A percentile compares a stretch with the other conserved stretches of the same genome.
Conservation (phyloP, 2,797 vertebrate species). For the Novumbra hubbsi region DNA sequence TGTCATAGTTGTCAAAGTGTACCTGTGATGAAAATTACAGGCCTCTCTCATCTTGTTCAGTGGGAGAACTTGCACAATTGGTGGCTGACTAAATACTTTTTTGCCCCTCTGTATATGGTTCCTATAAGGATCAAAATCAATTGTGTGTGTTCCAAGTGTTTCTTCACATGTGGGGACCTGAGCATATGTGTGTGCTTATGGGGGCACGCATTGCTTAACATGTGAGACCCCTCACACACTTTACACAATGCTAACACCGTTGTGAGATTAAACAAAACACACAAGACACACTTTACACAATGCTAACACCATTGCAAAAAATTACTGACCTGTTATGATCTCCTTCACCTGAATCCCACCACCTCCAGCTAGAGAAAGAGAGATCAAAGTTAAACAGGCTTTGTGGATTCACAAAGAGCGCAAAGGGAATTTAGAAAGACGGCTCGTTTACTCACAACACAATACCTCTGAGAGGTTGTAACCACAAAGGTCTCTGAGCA, state of each 20-base stretch:
- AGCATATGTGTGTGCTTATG: not conserved
- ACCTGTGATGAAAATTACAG: too few relatives aligned
- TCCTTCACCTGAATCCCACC: constrained; percentile 46
- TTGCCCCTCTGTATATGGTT: too few relatives aligned
- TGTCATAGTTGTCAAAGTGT: too few relatives aligned
- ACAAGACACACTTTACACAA: too few relatives aligned
- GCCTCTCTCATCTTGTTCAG: too few relatives aligned
- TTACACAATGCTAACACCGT: too few relatives aligned
- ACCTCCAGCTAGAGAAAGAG: constrained; percentile 32
- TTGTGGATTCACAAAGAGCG: not conserved
- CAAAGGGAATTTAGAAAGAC: not conserved
- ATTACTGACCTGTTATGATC: constrained; percentile 45
- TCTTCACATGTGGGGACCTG: too few relatives aligned
- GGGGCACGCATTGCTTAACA: not conserved
- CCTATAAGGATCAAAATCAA: too few relatives aligned
- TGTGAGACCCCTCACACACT: not conserved
- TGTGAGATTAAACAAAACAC: too few relatives aligned
- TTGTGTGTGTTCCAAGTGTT: too few relatives aligned
- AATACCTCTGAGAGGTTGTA: not conserved
- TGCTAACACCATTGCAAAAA: constrained; percentile 20
- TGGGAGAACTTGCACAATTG: too few relatives aligned
- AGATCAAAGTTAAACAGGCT: not conserved
- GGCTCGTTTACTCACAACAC: not conserved
- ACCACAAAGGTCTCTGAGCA: not conserved
- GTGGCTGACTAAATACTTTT: too few relatives aligned